Base-by-base conservation (phyloP, 2,797 vertebrate genomes). In the Protosalanx chinensis region DNA sequence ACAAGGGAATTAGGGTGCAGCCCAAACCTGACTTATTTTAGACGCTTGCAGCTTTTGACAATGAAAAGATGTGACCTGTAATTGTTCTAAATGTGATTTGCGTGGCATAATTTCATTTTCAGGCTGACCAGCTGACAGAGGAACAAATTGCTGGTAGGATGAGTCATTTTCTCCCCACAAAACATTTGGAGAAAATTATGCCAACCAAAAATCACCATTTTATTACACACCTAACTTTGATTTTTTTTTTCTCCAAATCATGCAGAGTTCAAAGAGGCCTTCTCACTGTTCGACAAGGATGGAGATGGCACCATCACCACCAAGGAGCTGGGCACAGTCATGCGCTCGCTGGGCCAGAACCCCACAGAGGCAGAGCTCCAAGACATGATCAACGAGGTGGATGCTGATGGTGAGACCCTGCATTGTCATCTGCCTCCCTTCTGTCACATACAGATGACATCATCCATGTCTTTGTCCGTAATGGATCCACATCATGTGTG, bases 221-320 rank as follows among this genome's bases (percentile, higher is more conserved):
- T 46, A 13, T 8, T 13, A 46, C 41, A 46, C 41, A 46, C 1
- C 2, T 12, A 46, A 13, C 41, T 46, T 46, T 1, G 1, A 27
- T 27, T 12, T 0, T 12, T 41, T 13, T 41, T 41, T 12, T 41
- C 51, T n/a, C n/a, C 51, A 16, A 56, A 32, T 74, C 84, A 15
- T 63, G 2, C 60, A 0, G 90, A 93, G 7, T 91, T 93, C 81
- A 91, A 84, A 76, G 93, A 93, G 46, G 94, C 93, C 0, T 93
- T 96, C 87, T 96, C 95, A 84, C 93, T 96, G 88, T 96, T 96
- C 84, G 95, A 96, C 85, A 96, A 96, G 27, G 90, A 94, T 0
- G 91, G 92, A 0, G 92, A 94, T 0, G 91, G 93, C 15, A 73
- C 81, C 59, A 93, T 94, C 85, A 92, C 79, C 74, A 87, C 86